These are phyloP conservation scores for Callospermophilus lateralis DNA, from an alignment of 2,113 vertebrate species.

Conservation along the genomic window DNA sequence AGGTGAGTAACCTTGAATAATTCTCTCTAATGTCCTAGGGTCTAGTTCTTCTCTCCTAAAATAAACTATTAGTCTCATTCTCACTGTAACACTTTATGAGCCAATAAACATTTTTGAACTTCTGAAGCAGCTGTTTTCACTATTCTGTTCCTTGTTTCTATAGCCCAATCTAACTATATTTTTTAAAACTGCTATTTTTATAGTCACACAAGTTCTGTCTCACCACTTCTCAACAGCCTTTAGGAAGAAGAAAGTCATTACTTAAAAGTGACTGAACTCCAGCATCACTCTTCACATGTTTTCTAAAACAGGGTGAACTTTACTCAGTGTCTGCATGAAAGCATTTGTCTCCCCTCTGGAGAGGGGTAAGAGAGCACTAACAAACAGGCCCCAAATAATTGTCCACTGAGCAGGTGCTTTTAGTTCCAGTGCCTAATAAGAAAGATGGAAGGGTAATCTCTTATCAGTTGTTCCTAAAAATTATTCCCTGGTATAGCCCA, in stretches of 20 bases:
- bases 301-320: slow-evolving; percentile 53
- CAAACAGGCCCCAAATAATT: neutral
- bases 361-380: neutral
- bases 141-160: neutral
- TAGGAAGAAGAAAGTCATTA: neutral
- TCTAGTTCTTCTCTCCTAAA: slow-evolving; percentile 52
- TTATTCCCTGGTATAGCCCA: neutral
- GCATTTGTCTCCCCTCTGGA: neutral
- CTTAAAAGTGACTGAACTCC: slow-evolving; percentile 22
- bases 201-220: slow-evolving; percentile 5
- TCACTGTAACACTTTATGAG: slow-evolving; percentile 70
- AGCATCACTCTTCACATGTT: neutral
- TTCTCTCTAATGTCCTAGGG: slow-evolving; percentile 16
- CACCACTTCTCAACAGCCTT: neutral
- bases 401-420: neutral
- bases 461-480: neutral
- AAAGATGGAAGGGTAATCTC: neutral
- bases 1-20: neutral
- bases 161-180: neutral
- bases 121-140: slow-evolving; percentile 55
- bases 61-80: slow-evolving; percentile 49
- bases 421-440: neutral
- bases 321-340: neutral
- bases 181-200: slow-evolving; percentile 59
- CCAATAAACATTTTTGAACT: slow-evolving; percentile 56